phyloP scores from a whole-genome alignment of 2,888 invertebrate genomes.

The Stictocephala bisonia region DNA sequence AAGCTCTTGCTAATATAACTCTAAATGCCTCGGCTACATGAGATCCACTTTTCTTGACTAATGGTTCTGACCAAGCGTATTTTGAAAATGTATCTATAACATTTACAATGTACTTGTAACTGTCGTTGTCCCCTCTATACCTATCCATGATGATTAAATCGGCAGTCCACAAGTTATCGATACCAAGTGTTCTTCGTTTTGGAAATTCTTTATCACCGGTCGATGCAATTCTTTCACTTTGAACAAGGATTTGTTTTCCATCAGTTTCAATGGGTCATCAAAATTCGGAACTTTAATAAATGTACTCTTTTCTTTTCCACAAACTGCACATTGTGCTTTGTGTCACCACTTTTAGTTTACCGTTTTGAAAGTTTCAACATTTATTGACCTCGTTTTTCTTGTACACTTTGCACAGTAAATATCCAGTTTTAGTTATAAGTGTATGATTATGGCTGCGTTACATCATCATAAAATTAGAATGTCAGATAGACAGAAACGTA shows the following conservation, averaged over 20 bases:
- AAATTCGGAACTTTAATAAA: conserved; percentile 27
- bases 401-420: neutral
- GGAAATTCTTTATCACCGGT: conserved; percentile 32
- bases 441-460: too few species aligned
- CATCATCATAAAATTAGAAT: too few species aligned
- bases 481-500: too few species aligned
- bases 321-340: neutral
- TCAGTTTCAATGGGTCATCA: neutral
- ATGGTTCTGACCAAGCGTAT: conserved; percentile 38
- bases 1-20: neutral
- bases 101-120: conserved; percentile 40
- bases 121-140: conserved; percentile 41
- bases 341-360: neutral
- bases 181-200: conserved; percentile 25
- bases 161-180: conserved; percentile 47
- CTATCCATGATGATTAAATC: conserved; percentile 41
- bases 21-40: conserved; percentile 22
- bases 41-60: conserved; percentile 39
- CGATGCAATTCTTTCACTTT: conserved; percentile 9
- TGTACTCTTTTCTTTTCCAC: conserved; percentile 2
- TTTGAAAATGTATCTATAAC: conserved; percentile 38
- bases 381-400: neutral
- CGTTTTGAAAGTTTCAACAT: neutral
- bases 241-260: neutral
- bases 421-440: neutral